phyloP scores from a whole-genome alignment of 2,113 vertebrate species.

The Megaceryle maxima region DNA sequence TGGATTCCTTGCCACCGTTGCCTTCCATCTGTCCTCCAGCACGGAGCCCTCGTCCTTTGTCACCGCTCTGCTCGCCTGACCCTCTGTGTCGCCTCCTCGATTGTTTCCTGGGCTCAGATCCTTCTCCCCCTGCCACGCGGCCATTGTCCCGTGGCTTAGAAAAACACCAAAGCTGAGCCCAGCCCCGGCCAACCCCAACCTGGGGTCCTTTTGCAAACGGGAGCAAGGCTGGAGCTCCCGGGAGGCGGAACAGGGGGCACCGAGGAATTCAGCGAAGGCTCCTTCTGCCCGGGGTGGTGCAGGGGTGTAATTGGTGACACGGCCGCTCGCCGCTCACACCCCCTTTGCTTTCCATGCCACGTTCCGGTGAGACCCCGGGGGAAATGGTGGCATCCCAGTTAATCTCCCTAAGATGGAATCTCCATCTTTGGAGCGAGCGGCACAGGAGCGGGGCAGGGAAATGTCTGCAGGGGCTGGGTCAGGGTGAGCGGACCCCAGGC shows the following conservation, averaged over 20 bases:
- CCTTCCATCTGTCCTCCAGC: slow-evolving; percentile 53
- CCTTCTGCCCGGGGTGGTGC: background rate
- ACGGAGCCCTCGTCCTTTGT: slow-evolving; percentile 13
- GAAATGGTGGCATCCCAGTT: slow-evolving; percentile 47
- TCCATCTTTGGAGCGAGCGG: background rate
- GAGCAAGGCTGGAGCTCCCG: background rate
- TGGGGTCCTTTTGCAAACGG: background rate
- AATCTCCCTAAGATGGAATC: slow-evolving; percentile 49
- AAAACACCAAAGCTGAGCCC: background rate
- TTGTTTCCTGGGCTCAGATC: background rate
- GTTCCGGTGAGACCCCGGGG: background rate
- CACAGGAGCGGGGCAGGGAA: background rate
- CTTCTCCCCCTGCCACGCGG: background rate
- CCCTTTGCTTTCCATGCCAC: background rate
- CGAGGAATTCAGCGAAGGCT: rapidly evolving
- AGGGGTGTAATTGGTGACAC: background rate
- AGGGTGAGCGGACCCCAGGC: background rate
- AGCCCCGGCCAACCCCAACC: background rate
- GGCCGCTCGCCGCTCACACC: background rate
- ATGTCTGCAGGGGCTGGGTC: background rate
- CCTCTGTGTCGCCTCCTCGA: background rate
- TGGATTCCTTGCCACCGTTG: background rate
- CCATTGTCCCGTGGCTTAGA: background rate
- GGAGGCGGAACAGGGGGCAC: background rate
- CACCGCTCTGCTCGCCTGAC: slow-evolving; percentile 16